Percentiles rank a stretch among this genome's conserved stretches.
These are phyloP conservation scores for Apodemia zela DNA, from an alignment of 2,888 invertebrate genomes.

Conservation along the genomic window DNA sequence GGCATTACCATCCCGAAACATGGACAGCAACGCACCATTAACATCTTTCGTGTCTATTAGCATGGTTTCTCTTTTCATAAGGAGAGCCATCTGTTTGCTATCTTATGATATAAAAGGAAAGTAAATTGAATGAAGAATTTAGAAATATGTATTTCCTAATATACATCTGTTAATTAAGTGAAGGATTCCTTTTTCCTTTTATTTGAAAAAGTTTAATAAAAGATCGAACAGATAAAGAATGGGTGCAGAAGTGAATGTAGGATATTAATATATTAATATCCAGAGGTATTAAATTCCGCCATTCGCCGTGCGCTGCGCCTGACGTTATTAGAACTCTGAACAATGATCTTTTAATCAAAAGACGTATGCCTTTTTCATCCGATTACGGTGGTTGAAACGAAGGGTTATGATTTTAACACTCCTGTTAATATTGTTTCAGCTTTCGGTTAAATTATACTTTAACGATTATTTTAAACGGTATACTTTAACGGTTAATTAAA, in stretches of 20 bases:
- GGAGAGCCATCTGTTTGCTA: no score
- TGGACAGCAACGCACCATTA: no score
- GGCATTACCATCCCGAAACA: no score
- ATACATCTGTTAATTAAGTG: not conserved
- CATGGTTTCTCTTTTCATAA: no score
- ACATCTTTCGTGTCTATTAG: no score
- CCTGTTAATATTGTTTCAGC: no score
- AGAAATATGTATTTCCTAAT: no score
- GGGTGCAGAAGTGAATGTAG: not conserved
- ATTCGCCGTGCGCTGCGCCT: not conserved
- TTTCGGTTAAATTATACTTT: no score
- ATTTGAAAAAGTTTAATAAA: not conserved
- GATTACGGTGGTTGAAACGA: not conserved
- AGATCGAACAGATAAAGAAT: not conserved
- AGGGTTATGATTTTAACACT: not conserved
- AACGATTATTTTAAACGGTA: no score
- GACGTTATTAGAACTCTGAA: conserved; percentile 10
- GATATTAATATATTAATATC: conserved; percentile 13
- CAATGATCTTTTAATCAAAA: conserved; percentile 4
- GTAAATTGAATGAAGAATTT: no score
- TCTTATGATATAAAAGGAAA: no score
- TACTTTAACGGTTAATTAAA: no score
- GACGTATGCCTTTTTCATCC: not conserved
- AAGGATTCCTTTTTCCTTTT: not conserved
- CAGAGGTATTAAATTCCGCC: conserved; percentile 9